A percentile compares a stretch with the other conserved stretches of the same genome.
Evolutionary conservation across 2,113 vertebrate genomes (phyloP).

Genomic region (Pedionomus torquatus): DNA sequence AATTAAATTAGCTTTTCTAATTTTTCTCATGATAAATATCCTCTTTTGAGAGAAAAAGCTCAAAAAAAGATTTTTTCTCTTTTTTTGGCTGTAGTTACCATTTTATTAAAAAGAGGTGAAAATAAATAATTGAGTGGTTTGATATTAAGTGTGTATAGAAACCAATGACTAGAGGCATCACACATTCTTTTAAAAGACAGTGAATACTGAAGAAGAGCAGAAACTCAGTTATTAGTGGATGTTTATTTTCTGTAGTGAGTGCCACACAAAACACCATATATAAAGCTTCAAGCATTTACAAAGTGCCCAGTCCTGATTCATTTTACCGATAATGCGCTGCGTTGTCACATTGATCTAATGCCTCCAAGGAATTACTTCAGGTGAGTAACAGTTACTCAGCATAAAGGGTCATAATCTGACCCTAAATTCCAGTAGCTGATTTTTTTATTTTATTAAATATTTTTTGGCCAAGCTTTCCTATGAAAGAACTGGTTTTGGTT

Average conservation of each 20-base stretch:
- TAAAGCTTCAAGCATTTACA: background rate
- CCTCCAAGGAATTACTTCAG: background rate
- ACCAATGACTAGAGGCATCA: background rate
- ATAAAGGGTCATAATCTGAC: background rate
- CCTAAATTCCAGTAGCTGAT: background rate
- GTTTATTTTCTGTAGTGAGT: background rate
- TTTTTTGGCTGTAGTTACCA: background rate
- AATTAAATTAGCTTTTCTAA: slow-evolving; percentile 21
- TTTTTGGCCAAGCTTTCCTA: background rate
- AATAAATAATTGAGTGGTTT: background rate
- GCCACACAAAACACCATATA: background rate
- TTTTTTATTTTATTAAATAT: background rate
- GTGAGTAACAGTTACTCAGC: background rate
- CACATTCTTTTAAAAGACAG: background rate
- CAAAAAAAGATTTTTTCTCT: background rate
- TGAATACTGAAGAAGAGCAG: background rate
- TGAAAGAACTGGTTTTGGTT: background rate
- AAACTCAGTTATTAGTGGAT: background rate
- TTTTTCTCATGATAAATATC: background rate
- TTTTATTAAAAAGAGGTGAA: background rate
- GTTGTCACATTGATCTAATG: background rate
- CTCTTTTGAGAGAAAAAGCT: background rate
- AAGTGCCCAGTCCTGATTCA: background rate
- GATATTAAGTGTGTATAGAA: background rate
- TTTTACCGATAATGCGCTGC: background rate